Evolutionary conservation across 2,113 vertebrate genomes (phyloP).

Genomic region (Carollia perspicillata): DNA sequence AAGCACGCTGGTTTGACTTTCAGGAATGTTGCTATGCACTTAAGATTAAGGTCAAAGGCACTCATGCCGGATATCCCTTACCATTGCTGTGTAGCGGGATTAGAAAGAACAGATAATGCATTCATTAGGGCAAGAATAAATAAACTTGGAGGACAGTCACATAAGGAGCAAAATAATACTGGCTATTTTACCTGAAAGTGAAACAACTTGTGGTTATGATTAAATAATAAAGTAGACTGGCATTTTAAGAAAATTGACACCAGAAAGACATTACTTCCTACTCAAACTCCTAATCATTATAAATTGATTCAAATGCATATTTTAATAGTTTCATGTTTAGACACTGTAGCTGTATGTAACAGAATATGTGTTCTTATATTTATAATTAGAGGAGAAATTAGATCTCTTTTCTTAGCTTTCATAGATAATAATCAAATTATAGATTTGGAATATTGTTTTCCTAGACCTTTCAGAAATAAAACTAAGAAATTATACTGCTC

Average conservation of each 20-base stretch:
- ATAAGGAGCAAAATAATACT: conserved; percentile 2
- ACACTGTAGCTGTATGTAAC: not conserved
- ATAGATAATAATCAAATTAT: not conserved
- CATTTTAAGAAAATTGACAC: conserved; percentile 41
- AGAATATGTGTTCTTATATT: not conserved
- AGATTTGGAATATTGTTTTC: not conserved
- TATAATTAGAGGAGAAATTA: not conserved
- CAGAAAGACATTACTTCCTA: not conserved
- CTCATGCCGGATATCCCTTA: conserved; percentile 32
- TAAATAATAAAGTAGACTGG: conserved; percentile 33
- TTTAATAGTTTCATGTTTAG: conserved; percentile 38
- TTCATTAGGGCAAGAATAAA: conserved; percentile 56
- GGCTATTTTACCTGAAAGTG: conserved; percentile 45
- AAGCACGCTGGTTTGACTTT: conserved; percentile 53
- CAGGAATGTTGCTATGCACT: conserved; percentile 54
- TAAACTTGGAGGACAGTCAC: conserved; percentile 40
- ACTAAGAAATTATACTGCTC: not conserved
- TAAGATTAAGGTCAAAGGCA: conserved; percentile 45
- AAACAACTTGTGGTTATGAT: conserved; percentile 59
- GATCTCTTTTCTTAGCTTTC: not conserved
- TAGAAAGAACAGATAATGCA: conserved; percentile 52
- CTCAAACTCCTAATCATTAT: not conserved
- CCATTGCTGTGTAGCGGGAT: not conserved
- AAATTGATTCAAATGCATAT: not conserved
- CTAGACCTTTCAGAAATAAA: not conserved